Base-by-base conservation (phyloP, 2,888 invertebrate genomes). In the Prionchulus punctatus region DNA sequence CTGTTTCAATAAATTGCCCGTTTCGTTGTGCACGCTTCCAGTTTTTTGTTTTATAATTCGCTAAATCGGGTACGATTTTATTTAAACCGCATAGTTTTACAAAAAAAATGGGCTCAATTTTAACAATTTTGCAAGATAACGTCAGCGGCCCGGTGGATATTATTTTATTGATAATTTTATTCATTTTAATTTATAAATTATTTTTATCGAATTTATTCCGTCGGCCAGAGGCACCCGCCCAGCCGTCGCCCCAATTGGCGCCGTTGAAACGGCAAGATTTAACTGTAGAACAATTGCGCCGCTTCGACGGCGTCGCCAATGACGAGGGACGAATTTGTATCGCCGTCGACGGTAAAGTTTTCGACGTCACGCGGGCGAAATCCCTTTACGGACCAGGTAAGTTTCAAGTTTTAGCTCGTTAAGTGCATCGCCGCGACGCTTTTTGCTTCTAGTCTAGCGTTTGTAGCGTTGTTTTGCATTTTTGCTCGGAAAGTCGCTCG, bases 311-410 rank as follows among this genome's bases (percentile, higher is more conserved):
- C 2, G 59, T 62, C 47, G 85, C 83, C 67, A 77, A 82, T 30
- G 60, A 64, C 42, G 90, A 91, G 68, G 89, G 88, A 28, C 77
- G 92, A 62, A 83, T 94, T 59, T 77, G 92, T 62, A 81, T 96
- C 47, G 92, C 88, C 7, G 86, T 94, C 54, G 91, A 92, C 73
- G 89, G 91, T 28, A 88, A 82, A 76, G 85, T 96, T 54, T 96
- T 88, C 75, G 94, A 96, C 76, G 90, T 84, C 62, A 91, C 92
- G 45, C 82, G 81, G 70, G 90, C 89, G 58, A 85, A 83, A 69
- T 79, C 82, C 61, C 90, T 89, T 73, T 94, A 94, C 75, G 92
- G 92, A 26, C 90, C 91, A 75, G 90, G 92, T 90, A 77, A 72
- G 7, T n/a, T 57, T 51, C 57, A 15, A 47, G 54, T 43, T 27